Base-by-base conservation (phyloP, 2,888 invertebrate genomes). In the Mayetiola destructor region DNA sequence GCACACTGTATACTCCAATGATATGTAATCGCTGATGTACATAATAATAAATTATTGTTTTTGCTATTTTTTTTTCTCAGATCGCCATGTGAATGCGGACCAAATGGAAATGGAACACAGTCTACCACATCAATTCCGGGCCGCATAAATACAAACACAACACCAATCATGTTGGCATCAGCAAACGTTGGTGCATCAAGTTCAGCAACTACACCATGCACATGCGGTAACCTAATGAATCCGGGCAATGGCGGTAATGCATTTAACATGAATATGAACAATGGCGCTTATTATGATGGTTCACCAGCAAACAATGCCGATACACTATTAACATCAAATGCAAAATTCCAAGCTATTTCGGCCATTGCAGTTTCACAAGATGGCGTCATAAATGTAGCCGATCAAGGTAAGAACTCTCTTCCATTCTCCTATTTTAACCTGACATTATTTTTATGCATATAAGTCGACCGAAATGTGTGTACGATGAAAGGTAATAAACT, bases 311-410 rank as follows among this genome's bases (percentile, higher is more conserved):
- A 84, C 61, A 87, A 85, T 68, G 85, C 88, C 1, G 88, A 88
- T 70, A 91, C 89, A 23, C 73, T 92, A 61, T 73, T 93, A 21
- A 92, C 93, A 1, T 89, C 91, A 4, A 92, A 92, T 68, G 91
- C 92, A 0, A 83, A 87, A 68, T 90, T 94, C 73, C 87, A 85
- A 64, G 83, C 87, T 5, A 88, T 89, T 68, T 88, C 88, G 37
- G 89, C 94, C 12, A 78, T 97, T 40, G 87, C 93, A 12, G 92
- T 96, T 37, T 91, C 94, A 30, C 92, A 95, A 35, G 93, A 94
- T 69, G 94, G 95, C n/a, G 87, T 92, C 58, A 77, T 97, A 52
- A 90, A 95, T 73, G 86, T 97, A 56, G 92, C 95, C 37, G 97
- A 99, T 76, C 91, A 93, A 80, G 88, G 88, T 75, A 70, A 36